Base-by-base conservation (phyloP, 2,113 vertebrate species). In the Dicerorhinus sumatrensis region DNA sequence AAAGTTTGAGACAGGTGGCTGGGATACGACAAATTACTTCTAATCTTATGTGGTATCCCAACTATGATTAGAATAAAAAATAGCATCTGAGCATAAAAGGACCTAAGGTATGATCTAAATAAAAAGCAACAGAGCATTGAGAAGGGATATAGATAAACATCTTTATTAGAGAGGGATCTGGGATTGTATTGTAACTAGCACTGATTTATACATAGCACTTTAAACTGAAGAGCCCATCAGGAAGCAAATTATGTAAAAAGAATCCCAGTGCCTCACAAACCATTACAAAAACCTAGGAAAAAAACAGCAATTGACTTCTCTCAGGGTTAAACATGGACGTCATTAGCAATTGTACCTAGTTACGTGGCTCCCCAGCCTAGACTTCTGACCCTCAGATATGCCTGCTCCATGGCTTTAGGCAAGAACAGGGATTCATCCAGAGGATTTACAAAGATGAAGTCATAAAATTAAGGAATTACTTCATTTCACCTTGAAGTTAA, bases 401-500 rank as follows among this genome's bases (percentile, higher is more conserved):
- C n/a, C 56, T n/a, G 27, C 48, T 69, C 13, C 33, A 29, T 46
- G 33, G 6, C 93, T 17, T 69, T 83, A 73, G 56, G 9, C n/a
- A 94, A 86, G 67, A 96, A 76, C 33, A 70, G 20, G 46, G 54
- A 81, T 93, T 39, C 20, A 63, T 27, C 56, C 81, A 81, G 58
- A 86, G n/a, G 92, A 88, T 0, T 56, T 88, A 48, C 27, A 81
- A 96, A 80, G 39, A 90, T 46, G 70, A 81, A 81, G 62, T 86
- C 56, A 96, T 63, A 88, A 75, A 83, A 79, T 33, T 75, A 89
- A 70, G 29, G 5, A 91, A 87, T 80, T 75, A 70, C 79, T 93
- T 97, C 3, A 76, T 69, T 94, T 94, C 21, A n/a, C 29, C 31
- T 76, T 91, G 62, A 89, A 69, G 56, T 67, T 87, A 79, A 87